Evolutionary conservation across 2,113 vertebrate species (phyloP).

Genomic region (human): DNA sequence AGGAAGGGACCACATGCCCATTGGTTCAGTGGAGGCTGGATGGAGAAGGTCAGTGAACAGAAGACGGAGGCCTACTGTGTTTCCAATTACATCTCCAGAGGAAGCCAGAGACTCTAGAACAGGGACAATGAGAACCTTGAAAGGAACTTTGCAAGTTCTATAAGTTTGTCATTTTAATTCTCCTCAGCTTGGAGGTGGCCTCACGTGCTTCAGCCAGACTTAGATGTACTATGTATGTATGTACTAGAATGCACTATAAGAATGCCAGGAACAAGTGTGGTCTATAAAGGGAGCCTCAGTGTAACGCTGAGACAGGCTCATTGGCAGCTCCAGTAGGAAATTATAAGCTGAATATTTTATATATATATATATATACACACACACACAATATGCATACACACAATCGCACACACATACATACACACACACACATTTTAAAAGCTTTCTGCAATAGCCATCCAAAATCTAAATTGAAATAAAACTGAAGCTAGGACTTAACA

Average conservation of each 20-base stretch:
- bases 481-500: not conserved
- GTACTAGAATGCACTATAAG: not conserved
- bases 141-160: not conserved
- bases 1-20: not conserved
- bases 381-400: too few species aligned
- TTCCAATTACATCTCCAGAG: slow-evolving; percentile 66
- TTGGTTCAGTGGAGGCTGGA: not conserved
- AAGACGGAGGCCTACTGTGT: slow-evolving; percentile 37
- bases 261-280: not conserved
- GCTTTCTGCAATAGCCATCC: not conserved
- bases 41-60: slow-evolving; percentile 52
- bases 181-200: not conserved
- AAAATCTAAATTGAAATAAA: not conserved
- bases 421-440: not conserved
- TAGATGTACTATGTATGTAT: not conserved
- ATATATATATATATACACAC: too few species aligned
- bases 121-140: slow-evolving; percentile 31
- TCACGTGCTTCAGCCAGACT: not conserved
- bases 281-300: not conserved
- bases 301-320: not conserved
- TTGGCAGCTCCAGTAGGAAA: not conserved
- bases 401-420: too few species aligned
- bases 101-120: slow-evolving; percentile 46
- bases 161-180: not conserved
- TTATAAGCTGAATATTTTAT: not conserved